Evolutionary conservation across 1,140 invertebrate species (phyloP).

Genomic region (Ectropis grisescens): DNA sequence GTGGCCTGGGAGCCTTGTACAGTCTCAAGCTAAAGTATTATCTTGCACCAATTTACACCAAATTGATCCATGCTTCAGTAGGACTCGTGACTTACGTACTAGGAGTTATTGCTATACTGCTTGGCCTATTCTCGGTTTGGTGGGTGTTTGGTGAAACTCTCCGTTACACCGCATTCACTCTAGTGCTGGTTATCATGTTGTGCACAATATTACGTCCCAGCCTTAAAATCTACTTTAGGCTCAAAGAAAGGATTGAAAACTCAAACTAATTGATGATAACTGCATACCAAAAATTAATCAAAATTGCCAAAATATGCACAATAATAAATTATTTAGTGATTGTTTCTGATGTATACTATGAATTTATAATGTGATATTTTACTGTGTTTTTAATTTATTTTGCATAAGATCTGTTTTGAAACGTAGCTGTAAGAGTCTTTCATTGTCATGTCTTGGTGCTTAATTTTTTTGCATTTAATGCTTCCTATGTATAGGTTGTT

Average conservation of each 20-base stretch:
- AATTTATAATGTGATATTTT: no score
- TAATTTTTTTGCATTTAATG: no score
- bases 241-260: slow-evolving; percentile 53
- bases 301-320: no score
- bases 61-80: slow-evolving; percentile 49
- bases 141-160: slow-evolving; percentile 45
- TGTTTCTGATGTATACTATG: no score
- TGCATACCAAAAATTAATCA: no score
- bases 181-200: slow-evolving; percentile 46
- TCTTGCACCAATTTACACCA: slow-evolving; percentile 57
- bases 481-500: no score
- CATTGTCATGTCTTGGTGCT: no score
- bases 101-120: slow-evolving; percentile 47
- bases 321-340: no score
- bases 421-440: no score
- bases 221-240: slow-evolving; percentile 58
- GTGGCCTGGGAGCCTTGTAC: slow-evolving; percentile 51
- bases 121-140: slow-evolving; percentile 54
- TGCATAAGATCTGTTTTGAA: no score
- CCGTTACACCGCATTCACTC: slow-evolving; percentile 31
- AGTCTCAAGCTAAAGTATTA: slow-evolving; percentile 60
- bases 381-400: no score
- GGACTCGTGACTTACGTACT: slow-evolving; percentile 54
- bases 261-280: slow-evolving; percentile 15
- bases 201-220: slow-evolving; percentile 53